A percentile compares a stretch with the other conserved stretches of the same genome.
These are phyloP conservation scores for Orthonychiurus folsomi DNA, from an alignment of 2,888 invertebrate genomes.

Conservation along the genomic window DNA sequence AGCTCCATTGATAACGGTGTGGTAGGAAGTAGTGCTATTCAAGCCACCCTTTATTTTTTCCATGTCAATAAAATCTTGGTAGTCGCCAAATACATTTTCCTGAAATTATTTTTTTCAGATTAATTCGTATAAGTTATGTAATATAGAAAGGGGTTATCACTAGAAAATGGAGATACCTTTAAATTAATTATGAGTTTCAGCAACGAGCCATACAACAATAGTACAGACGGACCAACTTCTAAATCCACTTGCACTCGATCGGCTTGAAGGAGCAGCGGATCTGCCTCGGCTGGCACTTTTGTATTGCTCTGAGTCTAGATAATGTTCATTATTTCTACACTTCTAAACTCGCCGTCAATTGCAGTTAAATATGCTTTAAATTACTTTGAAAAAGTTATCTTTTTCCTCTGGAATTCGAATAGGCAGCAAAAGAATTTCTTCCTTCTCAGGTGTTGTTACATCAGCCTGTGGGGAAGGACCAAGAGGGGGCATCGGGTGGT, in stretches of 20 bases:
- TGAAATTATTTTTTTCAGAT: conserved; percentile 41
- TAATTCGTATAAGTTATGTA: neutral
- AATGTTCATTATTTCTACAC: neutral
- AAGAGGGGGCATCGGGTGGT: conserved; percentile 82
- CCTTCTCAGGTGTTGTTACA: conserved; percentile 87
- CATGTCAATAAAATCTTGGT: conserved; percentile 89
- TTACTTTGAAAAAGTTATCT: conserved; percentile 26
- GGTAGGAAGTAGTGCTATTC: conserved; percentile 18
- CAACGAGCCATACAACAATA: conserved; percentile 84
- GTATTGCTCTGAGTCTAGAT: conserved; percentile 17
- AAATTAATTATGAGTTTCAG: conserved; percentile 80
- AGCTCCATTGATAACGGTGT: conserved; percentile 15
- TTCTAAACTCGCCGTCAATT: neutral
- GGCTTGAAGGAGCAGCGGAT: conserved; percentile 72
- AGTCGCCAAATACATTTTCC: conserved; percentile 96
- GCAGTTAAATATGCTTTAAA: neutral
- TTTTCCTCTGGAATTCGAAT: conserved; percentile 65
- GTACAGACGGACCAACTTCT: conserved; percentile 86
- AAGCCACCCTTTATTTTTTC: conserved; percentile 49
- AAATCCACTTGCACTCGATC: conserved; percentile 86
- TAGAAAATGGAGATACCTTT: no score
- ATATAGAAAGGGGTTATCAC: no score
- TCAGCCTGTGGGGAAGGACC: conserved; percentile 83
- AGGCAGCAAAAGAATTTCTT: conserved; percentile 82
- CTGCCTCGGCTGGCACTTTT: conserved; percentile 53